Percentiles rank a stretch among this genome's conserved stretches.
phyloP scores from a whole-genome alignment of 2,888 invertebrate genomes.

The Agrochola macilenta region DNA sequence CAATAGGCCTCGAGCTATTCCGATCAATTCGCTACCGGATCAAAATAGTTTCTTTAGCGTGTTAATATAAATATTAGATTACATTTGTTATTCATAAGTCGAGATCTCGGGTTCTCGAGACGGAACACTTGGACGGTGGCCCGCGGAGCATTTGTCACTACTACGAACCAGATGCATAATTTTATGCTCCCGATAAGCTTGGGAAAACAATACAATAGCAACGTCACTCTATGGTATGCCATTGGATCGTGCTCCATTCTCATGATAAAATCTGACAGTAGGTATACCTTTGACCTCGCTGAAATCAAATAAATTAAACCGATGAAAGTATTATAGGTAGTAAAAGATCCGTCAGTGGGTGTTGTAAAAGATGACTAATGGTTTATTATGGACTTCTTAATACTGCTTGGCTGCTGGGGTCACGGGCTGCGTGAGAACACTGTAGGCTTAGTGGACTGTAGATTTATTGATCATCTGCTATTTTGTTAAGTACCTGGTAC shows the following conservation, averaged over 20 bases:
- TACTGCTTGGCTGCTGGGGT: neutral
- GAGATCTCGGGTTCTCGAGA: conserved; percentile 64
- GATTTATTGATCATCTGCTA: too few species aligned
- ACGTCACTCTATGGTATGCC: conserved; percentile 39
- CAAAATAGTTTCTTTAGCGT: conserved; percentile 81
- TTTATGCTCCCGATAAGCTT: conserved; percentile 42
- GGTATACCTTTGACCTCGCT: conserved; percentile 19
- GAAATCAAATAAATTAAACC: neutral
- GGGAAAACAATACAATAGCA: conserved; percentile 39
- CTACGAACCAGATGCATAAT: conserved; percentile 64
- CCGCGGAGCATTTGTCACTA: conserved; percentile 57
- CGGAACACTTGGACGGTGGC: conserved; percentile 74
- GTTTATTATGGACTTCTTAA: too few species aligned
- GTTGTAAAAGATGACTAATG: neutral
- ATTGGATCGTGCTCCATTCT: conserved; percentile 28
- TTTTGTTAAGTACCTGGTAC: too few species aligned
- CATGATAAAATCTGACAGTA: conserved; percentile 36
- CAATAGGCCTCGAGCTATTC: conserved; percentile 72
- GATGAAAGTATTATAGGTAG: neutral
- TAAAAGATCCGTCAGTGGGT: neutral
- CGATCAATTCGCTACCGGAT: conserved; percentile 81
- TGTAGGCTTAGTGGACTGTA: too few species aligned
- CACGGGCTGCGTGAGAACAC: neutral
- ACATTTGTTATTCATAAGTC: conserved; percentile 81
- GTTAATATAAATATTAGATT: conserved; percentile 81